Conservation (phyloP, 2,113 vertebrate genomes). For the Coracopsis vasa region DNA sequence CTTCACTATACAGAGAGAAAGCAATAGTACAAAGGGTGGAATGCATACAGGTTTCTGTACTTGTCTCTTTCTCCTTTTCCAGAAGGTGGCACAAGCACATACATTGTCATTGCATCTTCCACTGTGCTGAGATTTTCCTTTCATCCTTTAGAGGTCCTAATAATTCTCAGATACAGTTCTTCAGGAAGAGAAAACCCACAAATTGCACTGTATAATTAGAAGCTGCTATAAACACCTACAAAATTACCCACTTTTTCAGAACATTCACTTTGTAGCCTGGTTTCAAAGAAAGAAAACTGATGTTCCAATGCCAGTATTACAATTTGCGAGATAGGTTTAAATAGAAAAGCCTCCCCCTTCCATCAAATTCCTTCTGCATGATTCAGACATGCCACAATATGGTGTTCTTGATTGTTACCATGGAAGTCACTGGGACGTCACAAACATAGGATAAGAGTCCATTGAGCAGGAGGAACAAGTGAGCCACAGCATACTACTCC, state of each 20-base stretch:
- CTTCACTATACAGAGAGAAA: background rate
- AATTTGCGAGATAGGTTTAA: conserved; percentile 39
- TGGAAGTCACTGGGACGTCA: conserved; percentile 51
- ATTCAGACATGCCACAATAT: conserved; percentile 56
- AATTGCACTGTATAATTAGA: background rate
- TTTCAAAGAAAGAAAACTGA: background rate
- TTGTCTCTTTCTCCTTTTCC: background rate
- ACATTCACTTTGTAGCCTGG: background rate
- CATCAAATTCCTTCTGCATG: conserved; percentile 55
- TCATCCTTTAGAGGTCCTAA: background rate
- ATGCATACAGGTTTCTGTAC: background rate
- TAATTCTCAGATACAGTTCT: background rate
- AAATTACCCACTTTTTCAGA: conserved; percentile 31
- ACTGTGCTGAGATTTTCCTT: background rate
- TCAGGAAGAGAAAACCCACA: background rate
- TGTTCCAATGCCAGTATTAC: background rate
- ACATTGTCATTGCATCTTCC: background rate
- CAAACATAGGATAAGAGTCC: conserved; percentile 2
- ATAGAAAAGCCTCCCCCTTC: conserved; percentile 51
- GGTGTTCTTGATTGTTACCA: conserved; percentile 52
- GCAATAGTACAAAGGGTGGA: background rate
- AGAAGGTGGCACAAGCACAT: conserved; percentile 39
- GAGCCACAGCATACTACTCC: background rate
- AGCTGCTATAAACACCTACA: conserved; percentile 42
- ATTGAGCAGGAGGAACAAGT: background rate